Base-by-base conservation (phyloP, 1,140 invertebrate genomes). In the Nasonia giraulti region DNA sequence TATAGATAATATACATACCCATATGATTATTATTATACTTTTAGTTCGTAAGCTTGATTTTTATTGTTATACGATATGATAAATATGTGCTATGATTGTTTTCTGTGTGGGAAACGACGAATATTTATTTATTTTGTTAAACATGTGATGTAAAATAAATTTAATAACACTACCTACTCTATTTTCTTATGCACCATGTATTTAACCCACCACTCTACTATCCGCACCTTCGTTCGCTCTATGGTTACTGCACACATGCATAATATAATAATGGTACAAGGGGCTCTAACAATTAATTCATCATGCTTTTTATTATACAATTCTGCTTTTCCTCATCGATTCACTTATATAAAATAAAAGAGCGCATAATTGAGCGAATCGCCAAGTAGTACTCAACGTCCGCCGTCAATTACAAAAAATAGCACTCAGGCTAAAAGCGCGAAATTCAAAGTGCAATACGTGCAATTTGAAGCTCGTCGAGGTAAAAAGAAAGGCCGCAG, bases 101-200 rank as follows among this genome's bases (percentile, higher is more conserved):
- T 44, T 75, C 31, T 31, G 3, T 23, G 2, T 44, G 10, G 40
- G 62, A 69, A 33, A 62, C 74, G 73, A 84, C 71, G 75, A 27
- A 76, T 83, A 83, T 83, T 83, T 83, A 84, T 84, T 84, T 83
- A 83, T 83, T 78, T 84, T 84, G 82, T 84, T 84, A 69, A 79
- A 40, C 40, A 71, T 84, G 76, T 84, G 44, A 84, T 84, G 66
- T 78, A 55, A 79, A 84, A 84, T 84, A 84, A 84, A 84, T 71
- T 79, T 84, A 37, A 79, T 84, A 37, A 84, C 40, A 79, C 55
- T 62, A 55, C 55, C 44, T 84, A 37, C 44, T 73, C 82, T 84
- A 44, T 40, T 84, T 84, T 78, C 82, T 84, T 84, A 17, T 27
- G 76, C 76, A 84, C 82, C 31, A 33, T 71, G 50, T 37, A 75